These are phyloP conservation scores for Nomada fucata DNA, from an alignment of 2,888 invertebrate species.

Conservation along the genomic window DNA sequence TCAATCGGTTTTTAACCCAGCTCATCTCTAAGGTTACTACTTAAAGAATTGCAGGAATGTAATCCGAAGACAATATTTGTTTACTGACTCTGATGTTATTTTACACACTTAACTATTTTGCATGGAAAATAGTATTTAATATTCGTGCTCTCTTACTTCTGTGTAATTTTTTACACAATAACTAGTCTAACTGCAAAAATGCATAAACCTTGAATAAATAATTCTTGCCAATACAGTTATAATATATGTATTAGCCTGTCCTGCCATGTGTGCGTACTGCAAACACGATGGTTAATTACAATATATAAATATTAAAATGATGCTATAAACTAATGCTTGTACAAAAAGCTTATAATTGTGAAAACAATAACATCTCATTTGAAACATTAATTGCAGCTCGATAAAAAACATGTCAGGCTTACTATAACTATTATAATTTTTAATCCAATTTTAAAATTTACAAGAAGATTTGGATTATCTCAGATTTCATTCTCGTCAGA, in stretches of 20 bases:
- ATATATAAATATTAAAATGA: background rate
- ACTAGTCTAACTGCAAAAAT: background rate
- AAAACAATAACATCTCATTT: no score
- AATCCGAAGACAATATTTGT: background rate
- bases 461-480: no score
- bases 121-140: background rate
- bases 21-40: no score
- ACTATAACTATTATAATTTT: no score
- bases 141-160: background rate
- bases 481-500: no score
- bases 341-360: no score
- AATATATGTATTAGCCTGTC: background rate
- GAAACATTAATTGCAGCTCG: no score
- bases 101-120: background rate
- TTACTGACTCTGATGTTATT: background rate
- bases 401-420: no score
- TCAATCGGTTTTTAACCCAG: no score
- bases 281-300: background rate
- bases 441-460: no score
- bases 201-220: constrained; percentile 8
- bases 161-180: background rate
- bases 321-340: background rate
- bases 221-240: background rate
- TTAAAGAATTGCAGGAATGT: no score
- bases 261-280: background rate